These are phyloP conservation scores for Drosophila seclusa DNA, from an alignment of 2,888 invertebrate genomes.

Conservation along the genomic window DNA sequence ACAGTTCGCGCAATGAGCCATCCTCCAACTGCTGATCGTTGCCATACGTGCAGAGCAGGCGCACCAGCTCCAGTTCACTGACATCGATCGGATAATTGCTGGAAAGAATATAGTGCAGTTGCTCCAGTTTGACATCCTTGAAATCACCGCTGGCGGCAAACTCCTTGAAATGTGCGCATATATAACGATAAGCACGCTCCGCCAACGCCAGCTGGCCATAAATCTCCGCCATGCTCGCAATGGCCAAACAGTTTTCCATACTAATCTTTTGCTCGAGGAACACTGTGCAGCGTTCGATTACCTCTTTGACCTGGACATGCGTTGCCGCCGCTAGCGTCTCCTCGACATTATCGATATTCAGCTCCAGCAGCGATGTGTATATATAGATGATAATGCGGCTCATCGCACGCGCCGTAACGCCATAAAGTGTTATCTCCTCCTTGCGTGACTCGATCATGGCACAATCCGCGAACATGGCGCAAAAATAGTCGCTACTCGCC, in stretches of 20 bases:
- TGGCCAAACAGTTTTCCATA: conserved; percentile 90
- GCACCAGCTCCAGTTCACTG: conserved; percentile 60
- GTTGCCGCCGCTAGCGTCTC: conserved; percentile 90
- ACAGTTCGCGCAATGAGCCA: conserved; percentile 38
- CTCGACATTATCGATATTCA: conserved; percentile 86
- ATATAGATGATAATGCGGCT: conserved; percentile 88
- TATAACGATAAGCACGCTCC: conserved; percentile 88
- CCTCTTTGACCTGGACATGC: conserved; percentile 88
- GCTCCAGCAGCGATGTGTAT: conserved; percentile 88
- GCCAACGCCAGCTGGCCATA: conserved; percentile 88
- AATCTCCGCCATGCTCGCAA: conserved; percentile 89
- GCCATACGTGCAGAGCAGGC: conserved; percentile 56
- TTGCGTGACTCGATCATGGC: conserved; percentile 89
- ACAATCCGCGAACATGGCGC: conserved; percentile 89
- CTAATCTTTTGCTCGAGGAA: conserved; percentile 89
- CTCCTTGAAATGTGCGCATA: conserved; percentile 88
- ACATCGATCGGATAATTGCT: conserved; percentile 89
- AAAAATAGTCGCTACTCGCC: conserved; percentile 90
- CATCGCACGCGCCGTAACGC: conserved; percentile 89
- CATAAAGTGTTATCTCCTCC: conserved; percentile 88
- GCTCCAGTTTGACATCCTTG: conserved; percentile 87
- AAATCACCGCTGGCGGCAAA: conserved; percentile 88
- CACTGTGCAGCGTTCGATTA: conserved; percentile 88
- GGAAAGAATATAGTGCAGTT: conserved; percentile 87
- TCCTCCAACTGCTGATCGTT: conserved; percentile 58